Conservation (phyloP, 2,888 invertebrate genomes). For the Perizoma flavofasciatum region DNA sequence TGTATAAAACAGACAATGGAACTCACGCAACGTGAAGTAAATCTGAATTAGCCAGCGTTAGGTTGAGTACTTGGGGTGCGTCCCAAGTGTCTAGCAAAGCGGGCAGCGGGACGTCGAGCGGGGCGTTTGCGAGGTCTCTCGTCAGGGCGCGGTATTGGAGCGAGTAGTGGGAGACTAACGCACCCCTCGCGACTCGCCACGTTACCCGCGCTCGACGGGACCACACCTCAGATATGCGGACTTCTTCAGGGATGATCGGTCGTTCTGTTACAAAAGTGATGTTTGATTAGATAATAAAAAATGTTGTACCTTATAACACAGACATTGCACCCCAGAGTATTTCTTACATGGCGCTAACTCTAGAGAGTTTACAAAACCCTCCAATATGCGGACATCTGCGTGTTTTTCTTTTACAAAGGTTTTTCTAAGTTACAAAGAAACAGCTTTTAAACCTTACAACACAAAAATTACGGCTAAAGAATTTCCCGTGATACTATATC, state of each 20-base stretch:
- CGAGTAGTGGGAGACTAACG: conserved; percentile 73
- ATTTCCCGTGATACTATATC: no score
- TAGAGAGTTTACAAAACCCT: no score
- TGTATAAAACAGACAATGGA: conserved; percentile 9
- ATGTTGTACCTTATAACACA: no score
- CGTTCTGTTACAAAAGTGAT: conserved; percentile 55
- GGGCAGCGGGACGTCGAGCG: conserved; percentile 68
- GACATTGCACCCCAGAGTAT: no score
- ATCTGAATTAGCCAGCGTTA: conserved; percentile 74
- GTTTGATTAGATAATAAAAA: neutral
- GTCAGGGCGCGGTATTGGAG: conserved; percentile 71
- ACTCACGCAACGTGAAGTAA: conserved; percentile 77
- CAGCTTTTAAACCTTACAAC: no score
- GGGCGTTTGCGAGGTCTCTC: conserved; percentile 60
- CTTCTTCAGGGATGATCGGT: conserved; percentile 74
- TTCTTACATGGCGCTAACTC: no score
- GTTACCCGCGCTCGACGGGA: conserved; percentile 73
- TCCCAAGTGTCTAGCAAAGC: conserved; percentile 73
- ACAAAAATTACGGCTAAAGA: no score
- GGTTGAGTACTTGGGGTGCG: conserved; percentile 68
- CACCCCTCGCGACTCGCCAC: conserved; percentile 71
- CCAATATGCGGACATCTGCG: no score
- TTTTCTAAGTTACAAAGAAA: no score
- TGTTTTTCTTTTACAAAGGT: no score
- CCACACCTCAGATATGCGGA: conserved; percentile 77